phyloP scores from a whole-genome alignment of 2,797 vertebrate genomes.

The Catamblyrhynchus diadema region DNA sequence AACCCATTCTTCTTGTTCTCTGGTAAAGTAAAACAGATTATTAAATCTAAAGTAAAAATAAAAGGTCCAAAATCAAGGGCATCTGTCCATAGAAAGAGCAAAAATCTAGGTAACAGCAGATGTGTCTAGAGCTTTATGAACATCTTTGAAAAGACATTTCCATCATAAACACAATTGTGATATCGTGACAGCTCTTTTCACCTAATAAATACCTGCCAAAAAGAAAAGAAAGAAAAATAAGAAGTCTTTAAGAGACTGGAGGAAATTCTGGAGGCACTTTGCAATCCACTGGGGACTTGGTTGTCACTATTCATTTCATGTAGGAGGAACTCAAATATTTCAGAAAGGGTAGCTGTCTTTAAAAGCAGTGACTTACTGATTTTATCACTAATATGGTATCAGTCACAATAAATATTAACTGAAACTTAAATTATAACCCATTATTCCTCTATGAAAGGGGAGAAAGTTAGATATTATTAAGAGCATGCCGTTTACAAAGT shows the following conservation, averaged over 20 bases:
- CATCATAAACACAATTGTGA: not conserved
- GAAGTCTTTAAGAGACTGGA: not conserved
- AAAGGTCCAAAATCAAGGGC: not conserved
- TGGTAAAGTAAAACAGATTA: not conserved
- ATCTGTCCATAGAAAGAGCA: not conserved
- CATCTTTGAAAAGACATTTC: conserved; percentile 14
- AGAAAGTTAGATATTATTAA: not conserved
- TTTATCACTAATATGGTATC: conserved; percentile 1
- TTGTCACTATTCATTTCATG: conserved; percentile 29
- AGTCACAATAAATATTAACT: conserved; percentile 30
- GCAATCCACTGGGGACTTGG: not conserved
- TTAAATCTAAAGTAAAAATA: not conserved
- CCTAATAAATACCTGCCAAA: conserved; percentile 8
- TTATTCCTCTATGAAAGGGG: not conserved
- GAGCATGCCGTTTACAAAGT: not conserved
- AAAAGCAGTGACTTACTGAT: not conserved
- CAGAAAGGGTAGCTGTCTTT: not conserved
- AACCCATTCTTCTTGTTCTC: not conserved
- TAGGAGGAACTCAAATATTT: conserved; percentile 7
- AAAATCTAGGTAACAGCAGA: not conserved
- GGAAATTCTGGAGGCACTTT: conserved; percentile 12
- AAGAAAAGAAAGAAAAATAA: conserved; percentile 7
- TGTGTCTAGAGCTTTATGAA: not conserved
- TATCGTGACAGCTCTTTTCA: conserved; percentile 2
- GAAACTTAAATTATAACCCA: not conserved